Evolutionary conservation across 2,888 invertebrate species (phyloP).

Genomic region (Heliconius ethilla): DNA sequence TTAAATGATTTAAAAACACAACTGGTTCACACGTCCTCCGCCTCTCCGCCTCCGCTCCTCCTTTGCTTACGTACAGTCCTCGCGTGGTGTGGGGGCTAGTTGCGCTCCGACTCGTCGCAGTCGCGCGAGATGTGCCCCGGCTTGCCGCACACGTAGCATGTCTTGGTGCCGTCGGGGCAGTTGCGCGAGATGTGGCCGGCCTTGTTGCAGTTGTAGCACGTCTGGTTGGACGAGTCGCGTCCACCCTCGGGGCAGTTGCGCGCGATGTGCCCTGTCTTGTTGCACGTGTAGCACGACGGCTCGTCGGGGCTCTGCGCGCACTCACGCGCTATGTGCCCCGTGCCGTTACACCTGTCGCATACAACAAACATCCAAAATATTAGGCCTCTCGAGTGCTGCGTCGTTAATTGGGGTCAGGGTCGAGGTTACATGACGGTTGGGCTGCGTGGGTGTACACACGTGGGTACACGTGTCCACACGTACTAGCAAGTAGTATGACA

Average conservation of each 20-base stretch:
- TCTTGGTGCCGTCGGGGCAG: constrained; percentile 93
- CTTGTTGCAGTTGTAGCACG: constrained; percentile 97
- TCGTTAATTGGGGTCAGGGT: constrained; percentile 40
- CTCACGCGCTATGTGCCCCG: constrained; percentile 96
- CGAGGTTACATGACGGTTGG: background rate
- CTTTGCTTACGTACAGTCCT: constrained; percentile 67
- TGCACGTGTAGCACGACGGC: constrained; percentile 97
- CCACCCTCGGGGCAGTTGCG: constrained; percentile 91
- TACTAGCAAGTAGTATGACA: no score
- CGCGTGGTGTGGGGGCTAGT: constrained; percentile 78
- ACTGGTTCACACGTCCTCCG: constrained; percentile 68
- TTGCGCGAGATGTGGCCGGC: constrained; percentile 94
- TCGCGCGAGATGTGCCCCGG: constrained; percentile 95
- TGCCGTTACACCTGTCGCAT: constrained; percentile 90
- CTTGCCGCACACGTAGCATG: constrained; percentile 96
- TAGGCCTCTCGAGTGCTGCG: no score
- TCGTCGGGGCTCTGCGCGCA: constrained; percentile 91
- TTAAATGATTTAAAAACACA: constrained; percentile 82
- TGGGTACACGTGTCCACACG: no score
- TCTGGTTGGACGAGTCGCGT: constrained; percentile 86
- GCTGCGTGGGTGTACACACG: no score
- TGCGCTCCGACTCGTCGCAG: constrained; percentile 90
- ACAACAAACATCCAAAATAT: background rate
- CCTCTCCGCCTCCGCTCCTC: constrained; percentile 33
- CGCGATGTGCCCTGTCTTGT: constrained; percentile 95